These are phyloP conservation scores for Dryobates pubescens DNA, from an alignment of 2,797 vertebrate genomes.

Conservation along the genomic window DNA sequence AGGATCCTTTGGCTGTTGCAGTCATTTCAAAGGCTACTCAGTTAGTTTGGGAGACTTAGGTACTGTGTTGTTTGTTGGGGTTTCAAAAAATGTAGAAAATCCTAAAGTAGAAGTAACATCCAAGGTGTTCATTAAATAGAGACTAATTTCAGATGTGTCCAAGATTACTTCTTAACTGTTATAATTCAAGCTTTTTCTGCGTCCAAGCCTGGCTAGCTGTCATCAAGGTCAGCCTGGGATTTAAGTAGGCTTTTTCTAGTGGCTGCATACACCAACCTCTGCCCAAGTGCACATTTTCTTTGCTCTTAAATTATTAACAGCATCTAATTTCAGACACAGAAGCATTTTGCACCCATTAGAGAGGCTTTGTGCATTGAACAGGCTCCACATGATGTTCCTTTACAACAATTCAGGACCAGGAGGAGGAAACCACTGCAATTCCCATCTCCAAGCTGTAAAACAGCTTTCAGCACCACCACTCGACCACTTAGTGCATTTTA, in stretches of 20 bases:
- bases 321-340: neutral
- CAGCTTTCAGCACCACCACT: slow-evolving; percentile 11
- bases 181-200: neutral
- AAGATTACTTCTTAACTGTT: neutral
- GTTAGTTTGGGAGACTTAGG: too few species aligned
- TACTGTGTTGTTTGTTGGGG: neutral
- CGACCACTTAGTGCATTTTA: slow-evolving; percentile 21
- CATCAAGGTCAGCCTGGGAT: neutral
- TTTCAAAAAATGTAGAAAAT: neutral
- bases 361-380: neutral
- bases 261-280: neutral
- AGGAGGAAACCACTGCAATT: slow-evolving; percentile 10
- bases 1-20: neutral
- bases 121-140: neutral
- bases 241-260: neutral
- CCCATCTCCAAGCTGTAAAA: neutral
- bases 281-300: neutral
- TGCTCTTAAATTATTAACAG: neutral
- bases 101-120: neutral
- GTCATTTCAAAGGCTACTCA: neutral
- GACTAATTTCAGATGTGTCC: neutral
- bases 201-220: neutral
- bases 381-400: neutral
- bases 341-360: neutral
- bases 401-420: neutral